Conservation (phyloP, 2,113 vertebrate genomes). For the Benitochromis conjunctus region DNA sequence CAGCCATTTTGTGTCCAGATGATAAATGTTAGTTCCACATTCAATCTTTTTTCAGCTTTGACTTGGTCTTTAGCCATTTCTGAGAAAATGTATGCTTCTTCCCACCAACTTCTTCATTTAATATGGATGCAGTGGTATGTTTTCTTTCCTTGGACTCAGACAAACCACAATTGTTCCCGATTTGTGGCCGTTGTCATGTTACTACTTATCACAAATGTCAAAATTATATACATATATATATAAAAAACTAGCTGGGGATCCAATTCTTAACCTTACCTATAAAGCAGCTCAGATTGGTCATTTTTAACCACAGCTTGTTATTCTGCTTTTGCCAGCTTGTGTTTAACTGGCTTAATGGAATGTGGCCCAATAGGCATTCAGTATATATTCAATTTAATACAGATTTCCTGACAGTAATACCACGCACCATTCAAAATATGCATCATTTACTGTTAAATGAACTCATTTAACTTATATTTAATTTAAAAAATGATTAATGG, state of each 20-base stretch:
- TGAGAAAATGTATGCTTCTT: background rate
- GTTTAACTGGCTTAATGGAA: background rate
- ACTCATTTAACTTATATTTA: background rate
- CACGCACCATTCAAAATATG: background rate
- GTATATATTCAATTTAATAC: background rate
- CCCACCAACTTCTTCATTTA: too few relatives aligned
- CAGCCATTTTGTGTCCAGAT: too few relatives aligned
- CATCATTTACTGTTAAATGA: background rate
- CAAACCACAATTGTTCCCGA: background rate
- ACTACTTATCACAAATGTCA: background rate
- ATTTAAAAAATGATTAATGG: background rate
- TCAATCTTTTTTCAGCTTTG: background rate
- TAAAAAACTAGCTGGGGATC: background rate
- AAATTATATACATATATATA: too few relatives aligned
- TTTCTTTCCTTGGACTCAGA: background rate
- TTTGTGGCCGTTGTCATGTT: background rate
- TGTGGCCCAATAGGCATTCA: background rate
- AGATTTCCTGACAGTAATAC: background rate
- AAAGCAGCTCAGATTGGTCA: background rate
- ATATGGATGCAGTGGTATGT: too few relatives aligned
- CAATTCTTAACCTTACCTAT: background rate
- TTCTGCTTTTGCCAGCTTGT: background rate
- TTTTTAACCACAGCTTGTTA: background rate
- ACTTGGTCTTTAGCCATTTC: background rate
- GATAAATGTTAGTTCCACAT: too few relatives aligned